These are phyloP conservation scores for Heteromormyrus szaboi DNA, from an alignment of 2,797 vertebrate genomes.

Conservation along the genomic window DNA sequence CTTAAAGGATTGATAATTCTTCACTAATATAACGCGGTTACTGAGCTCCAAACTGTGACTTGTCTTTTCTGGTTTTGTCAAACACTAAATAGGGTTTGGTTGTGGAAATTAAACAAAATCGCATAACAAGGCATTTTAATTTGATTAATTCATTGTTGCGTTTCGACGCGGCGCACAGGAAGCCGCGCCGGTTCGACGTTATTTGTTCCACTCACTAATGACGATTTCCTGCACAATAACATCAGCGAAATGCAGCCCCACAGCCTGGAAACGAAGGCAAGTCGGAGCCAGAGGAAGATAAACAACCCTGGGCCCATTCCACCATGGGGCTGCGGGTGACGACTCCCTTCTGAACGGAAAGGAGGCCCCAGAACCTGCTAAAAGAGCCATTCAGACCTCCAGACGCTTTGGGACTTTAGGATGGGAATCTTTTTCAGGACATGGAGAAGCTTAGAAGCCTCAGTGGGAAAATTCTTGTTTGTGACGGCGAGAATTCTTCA, in stretches of 20 bases:
- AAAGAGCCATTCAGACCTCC: background rate
- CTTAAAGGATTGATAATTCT: slow-evolving; percentile 81
- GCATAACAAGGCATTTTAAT: slow-evolving; percentile 78
- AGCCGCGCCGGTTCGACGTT: slow-evolving; percentile 72
- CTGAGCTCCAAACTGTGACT: slow-evolving; percentile 72
- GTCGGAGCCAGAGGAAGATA: slow-evolving; percentile 66
- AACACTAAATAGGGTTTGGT: slow-evolving; percentile 69
- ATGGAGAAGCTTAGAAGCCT: background rate
- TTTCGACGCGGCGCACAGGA: slow-evolving; percentile 67
- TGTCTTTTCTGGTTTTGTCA: slow-evolving; percentile 66
- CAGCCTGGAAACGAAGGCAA: slow-evolving; percentile 68
- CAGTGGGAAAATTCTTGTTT: background rate
- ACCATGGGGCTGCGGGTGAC: slow-evolving; percentile 50
- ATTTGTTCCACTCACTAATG: slow-evolving; percentile 81
- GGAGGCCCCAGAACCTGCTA: slow-evolving; percentile 26
- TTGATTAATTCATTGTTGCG: slow-evolving; percentile 82
- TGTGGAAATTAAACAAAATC: slow-evolving; percentile 78
- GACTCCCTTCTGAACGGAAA: slow-evolving; percentile 32
- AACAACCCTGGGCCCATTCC: slow-evolving; percentile 66
- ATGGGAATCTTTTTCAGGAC: background rate
- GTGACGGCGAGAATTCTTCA: background rate
- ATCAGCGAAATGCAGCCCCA: slow-evolving; percentile 66
- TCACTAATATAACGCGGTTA: slow-evolving; percentile 76
- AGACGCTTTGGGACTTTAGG: background rate
- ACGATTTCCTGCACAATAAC: slow-evolving; percentile 77